phyloP scores from a whole-genome alignment of 1,140 invertebrate genomes.

The Sitobion miscanthi region DNA sequence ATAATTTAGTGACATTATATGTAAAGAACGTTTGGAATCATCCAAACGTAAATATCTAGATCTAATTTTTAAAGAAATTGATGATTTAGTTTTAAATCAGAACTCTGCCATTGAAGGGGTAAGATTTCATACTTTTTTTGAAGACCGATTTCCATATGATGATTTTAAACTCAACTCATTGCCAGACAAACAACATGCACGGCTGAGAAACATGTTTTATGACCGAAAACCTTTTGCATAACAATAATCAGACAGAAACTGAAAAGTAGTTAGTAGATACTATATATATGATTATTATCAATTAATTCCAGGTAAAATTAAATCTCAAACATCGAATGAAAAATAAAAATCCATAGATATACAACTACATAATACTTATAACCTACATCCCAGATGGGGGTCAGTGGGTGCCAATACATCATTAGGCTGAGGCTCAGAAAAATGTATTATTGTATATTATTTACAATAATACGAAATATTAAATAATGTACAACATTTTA shows the following conservation, averaged over 20 bases:
- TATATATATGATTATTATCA: background rate
- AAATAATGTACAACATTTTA: too few relatives aligned
- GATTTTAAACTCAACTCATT: background rate
- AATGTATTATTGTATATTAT: too few relatives aligned
- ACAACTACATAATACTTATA: too few relatives aligned
- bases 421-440: too few relatives aligned
- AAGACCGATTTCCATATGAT: slow-evolving; percentile 30
- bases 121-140: slow-evolving; percentile 3
- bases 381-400: too few relatives aligned
- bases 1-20: slow-evolving; percentile 2
- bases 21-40: slow-evolving; percentile 38
- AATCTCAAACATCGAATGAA: too few relatives aligned
- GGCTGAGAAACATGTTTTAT: background rate
- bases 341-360: too few relatives aligned
- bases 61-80: slow-evolving; percentile 23
- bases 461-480: too few relatives aligned
- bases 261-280: background rate
- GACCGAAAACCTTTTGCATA: slow-evolving; percentile 1
- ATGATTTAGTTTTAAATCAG: slow-evolving; percentile 30
- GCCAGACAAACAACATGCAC: background rate
- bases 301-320: background rate
- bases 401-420: too few relatives aligned
- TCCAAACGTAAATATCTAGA: background rate
- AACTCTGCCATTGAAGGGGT: slow-evolving; percentile 32
- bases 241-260: background rate